These are phyloP conservation scores for Stercorarius parasiticus DNA, from an alignment of 2,113 vertebrate species.

Conservation along the genomic window DNA sequence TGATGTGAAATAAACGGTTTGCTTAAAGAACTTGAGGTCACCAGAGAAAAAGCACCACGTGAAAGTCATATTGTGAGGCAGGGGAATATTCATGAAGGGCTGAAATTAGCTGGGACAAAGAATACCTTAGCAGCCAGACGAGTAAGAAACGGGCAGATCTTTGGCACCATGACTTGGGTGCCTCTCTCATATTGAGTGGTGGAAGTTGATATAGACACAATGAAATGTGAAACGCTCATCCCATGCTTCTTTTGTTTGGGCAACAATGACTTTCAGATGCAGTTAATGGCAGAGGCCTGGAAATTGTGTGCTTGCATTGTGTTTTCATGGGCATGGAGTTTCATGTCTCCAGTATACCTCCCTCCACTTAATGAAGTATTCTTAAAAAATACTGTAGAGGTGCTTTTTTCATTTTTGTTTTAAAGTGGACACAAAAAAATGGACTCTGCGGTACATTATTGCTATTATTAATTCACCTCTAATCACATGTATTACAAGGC, in stretches of 20 bases:
- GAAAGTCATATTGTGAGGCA: not conserved
- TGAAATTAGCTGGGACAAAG: not conserved
- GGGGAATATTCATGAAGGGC: not conserved
- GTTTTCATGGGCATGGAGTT: not conserved
- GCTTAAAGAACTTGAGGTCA: not conserved
- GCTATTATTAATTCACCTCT: constrained; percentile 19
- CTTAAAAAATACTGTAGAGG: not conserved
- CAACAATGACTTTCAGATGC: constrained; percentile 5
- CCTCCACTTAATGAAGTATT: not conserved
- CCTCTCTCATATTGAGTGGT: not conserved
- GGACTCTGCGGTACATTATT: not conserved
- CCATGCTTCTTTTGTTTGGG: constrained; percentile 2
- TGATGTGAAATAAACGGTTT: not conserved
- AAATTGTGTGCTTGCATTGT: not conserved
- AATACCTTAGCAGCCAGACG: not conserved
- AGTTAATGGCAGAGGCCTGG: not conserved
- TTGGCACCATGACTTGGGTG: not conserved
- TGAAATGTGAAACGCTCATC: not conserved
- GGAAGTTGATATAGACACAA: not conserved
- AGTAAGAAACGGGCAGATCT: not conserved
- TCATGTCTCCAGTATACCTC: not conserved
- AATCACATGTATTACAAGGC: not conserved
- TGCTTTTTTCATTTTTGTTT: not conserved
- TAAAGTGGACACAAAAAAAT: not conserved
- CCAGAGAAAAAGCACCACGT: not conserved